These are phyloP conservation scores for Uropsilus gracilis DNA, from an alignment of 2,113 vertebrate genomes.

Conservation along the genomic window DNA sequence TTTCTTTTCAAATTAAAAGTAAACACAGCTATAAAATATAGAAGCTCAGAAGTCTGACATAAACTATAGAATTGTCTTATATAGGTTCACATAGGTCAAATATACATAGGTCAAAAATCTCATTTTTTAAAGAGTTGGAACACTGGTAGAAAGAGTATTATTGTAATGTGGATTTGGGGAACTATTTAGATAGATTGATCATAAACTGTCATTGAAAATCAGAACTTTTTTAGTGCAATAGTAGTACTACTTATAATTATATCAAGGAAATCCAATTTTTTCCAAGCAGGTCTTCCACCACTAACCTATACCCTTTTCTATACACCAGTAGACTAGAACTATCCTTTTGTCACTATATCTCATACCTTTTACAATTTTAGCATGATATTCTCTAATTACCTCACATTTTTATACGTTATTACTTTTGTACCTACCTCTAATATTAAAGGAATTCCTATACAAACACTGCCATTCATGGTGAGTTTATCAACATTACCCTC, in stretches of 20 bases:
- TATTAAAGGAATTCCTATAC: background rate
- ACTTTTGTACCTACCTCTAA: background rate
- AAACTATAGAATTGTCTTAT: background rate
- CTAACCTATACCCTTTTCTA: background rate
- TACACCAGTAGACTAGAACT: background rate
- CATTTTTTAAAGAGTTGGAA: background rate
- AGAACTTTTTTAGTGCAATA: background rate
- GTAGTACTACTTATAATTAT: background rate
- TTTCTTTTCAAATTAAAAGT: background rate
- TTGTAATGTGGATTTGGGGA: background rate
- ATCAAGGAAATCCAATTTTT: background rate
- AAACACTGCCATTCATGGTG: background rate
- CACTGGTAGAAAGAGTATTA: rapidly evolving
- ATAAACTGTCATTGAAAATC: background rate
- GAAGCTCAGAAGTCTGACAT: background rate
- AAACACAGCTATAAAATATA: background rate
- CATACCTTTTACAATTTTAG: background rate
- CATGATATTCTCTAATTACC: background rate
- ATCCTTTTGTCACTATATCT: background rate
- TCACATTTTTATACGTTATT: background rate
- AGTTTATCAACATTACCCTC: background rate
- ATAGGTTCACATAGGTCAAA: background rate
- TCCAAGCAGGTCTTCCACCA: background rate
- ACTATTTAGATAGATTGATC: background rate
- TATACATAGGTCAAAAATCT: background rate